Conservation (phyloP, 2,113 vertebrate genomes). For the Pangasianodon hypophthalmus region DNA sequence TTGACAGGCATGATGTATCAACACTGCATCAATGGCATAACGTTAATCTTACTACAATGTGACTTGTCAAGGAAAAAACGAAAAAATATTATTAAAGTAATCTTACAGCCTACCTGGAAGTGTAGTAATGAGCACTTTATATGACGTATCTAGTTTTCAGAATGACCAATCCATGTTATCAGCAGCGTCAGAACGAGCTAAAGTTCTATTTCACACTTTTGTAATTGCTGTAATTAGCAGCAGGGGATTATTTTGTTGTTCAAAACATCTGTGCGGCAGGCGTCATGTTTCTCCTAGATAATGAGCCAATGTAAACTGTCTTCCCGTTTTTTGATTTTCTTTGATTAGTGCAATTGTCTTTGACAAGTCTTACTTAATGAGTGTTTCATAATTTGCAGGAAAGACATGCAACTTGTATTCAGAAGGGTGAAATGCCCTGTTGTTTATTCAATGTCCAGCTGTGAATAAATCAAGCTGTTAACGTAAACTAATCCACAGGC, state of each 20-base stretch:
- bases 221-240: constrained; percentile 48
- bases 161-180: constrained; percentile 6
- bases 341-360: constrained; percentile 54
- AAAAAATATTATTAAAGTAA: background rate
- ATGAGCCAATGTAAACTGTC: constrained; percentile 45
- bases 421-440: background rate
- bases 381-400: constrained; percentile 46
- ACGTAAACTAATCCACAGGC: background rate
- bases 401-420: constrained; percentile 18
- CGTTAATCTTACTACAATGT: background rate
- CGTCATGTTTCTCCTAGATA: constrained; percentile 38
- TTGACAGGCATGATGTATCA: background rate
- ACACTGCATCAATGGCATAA: background rate
- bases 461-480: background rate
- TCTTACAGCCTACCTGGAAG: background rate
- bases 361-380: constrained; percentile 53
- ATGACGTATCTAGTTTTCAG: background rate
- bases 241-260: constrained; percentile 43
- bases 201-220: constrained; percentile 30
- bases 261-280: constrained; percentile 51
- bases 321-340: constrained; percentile 42
- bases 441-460: constrained; percentile 40
- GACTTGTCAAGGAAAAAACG: background rate
- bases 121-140: background rate
- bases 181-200: background rate